Evolutionary conservation across 2,888 invertebrate genomes (phyloP).

Genomic region (Andricus quercusramuli): DNA sequence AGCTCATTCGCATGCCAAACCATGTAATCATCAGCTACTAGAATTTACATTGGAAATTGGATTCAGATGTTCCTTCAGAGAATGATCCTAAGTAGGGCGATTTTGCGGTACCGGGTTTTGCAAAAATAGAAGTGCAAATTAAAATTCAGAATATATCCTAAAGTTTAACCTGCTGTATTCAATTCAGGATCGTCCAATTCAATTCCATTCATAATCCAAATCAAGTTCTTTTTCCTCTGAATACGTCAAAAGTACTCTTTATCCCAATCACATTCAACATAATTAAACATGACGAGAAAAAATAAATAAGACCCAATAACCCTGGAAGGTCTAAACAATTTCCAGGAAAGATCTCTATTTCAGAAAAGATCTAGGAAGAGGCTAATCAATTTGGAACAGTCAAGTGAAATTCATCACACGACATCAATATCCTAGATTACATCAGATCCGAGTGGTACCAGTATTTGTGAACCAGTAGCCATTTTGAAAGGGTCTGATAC

Average conservation of each 20-base stretch:
- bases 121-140: too few relatives aligned
- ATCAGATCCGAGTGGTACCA: slow-evolving; percentile 10
- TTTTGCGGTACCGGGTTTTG: not conserved
- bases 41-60: slow-evolving; percentile 69
- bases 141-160: too few relatives aligned
- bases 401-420: slow-evolving; percentile 32
- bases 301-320: too few relatives aligned
- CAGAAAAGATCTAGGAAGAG: not conserved
- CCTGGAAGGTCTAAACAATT: not conserved
- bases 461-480: slow-evolving; percentile 30
- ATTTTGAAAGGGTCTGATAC: slow-evolving; percentile 31
- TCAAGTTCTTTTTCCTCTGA: too few relatives aligned
- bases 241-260: too few relatives aligned
- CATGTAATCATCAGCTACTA: slow-evolving; percentile 65
- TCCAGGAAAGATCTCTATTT: slow-evolving; percentile 24
- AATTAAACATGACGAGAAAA: too few relatives aligned
- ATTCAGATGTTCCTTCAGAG: not conserved
- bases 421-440: slow-evolving; percentile 31
- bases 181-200: too few relatives aligned
- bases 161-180: too few relatives aligned
- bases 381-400: slow-evolving; percentile 32
- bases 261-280: too few relatives aligned
- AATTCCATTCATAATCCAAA: too few relatives aligned
- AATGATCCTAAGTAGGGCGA: not conserved
- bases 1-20: slow-evolving; percentile 1